Evolutionary conservation across 2,888 invertebrate species (phyloP).

Genomic region (Diabrotica balteata): DNA sequence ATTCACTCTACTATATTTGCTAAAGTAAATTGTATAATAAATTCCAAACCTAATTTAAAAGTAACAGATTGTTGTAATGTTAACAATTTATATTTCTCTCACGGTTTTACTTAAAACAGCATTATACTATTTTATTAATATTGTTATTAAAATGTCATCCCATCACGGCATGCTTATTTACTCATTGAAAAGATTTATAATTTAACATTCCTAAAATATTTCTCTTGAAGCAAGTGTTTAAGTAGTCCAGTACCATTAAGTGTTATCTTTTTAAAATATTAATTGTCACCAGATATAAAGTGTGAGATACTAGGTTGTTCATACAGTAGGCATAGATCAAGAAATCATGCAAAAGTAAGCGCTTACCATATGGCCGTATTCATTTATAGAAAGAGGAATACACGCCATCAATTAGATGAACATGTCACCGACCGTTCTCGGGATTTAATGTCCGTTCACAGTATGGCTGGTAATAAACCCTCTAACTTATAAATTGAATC

Average conservation of each 20-base stretch:
- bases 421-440: slow-evolving; percentile 32
- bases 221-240: slow-evolving; percentile 4
- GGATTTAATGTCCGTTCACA: slow-evolving; percentile 25
- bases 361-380: slow-evolving; percentile 49
- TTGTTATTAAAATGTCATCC: slow-evolving; percentile 21
- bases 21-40: no score
- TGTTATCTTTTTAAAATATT: slow-evolving; percentile 32
- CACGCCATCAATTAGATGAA: slow-evolving; percentile 38
- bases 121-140: slow-evolving; percentile 8
- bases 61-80: not conserved
- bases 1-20: no score
- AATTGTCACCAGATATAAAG: slow-evolving; percentile 36
- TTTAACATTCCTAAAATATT: slow-evolving; percentile 19
- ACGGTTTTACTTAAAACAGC: not conserved
- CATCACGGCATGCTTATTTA: slow-evolving; percentile 21
- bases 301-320: slow-evolving; percentile 34
- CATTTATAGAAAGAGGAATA: slow-evolving; percentile 45
- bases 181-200: slow-evolving; percentile 7
- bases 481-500: no score
- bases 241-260: slow-evolving; percentile 23
- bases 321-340: slow-evolving; percentile 39
- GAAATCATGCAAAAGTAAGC: slow-evolving; percentile 42
- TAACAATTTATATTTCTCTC: not conserved
- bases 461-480: not conserved
- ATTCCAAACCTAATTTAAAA: no score